phyloP scores from a whole-genome alignment of 2,113 vertebrate species.

The Trematocara stigmaticum region DNA sequence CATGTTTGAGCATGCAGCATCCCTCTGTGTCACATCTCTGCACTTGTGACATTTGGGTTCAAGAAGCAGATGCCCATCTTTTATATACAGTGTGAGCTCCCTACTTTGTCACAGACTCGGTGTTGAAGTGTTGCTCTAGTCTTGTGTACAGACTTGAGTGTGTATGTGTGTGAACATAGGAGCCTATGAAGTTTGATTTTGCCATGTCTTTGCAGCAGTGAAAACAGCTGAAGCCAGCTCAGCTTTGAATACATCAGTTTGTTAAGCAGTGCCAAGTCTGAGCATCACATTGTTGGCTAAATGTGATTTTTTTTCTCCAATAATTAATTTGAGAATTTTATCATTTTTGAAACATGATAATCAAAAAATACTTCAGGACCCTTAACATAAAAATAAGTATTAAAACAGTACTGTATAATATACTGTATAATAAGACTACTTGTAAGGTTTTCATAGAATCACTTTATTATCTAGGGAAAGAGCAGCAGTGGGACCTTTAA shows the following conservation, averaged over 20 bases:
- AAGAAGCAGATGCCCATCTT: neutral
- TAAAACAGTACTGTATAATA: neutral
- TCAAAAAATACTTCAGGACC: neutral
- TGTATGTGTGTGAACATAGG: neutral
- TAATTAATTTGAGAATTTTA: neutral
- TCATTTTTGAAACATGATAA: neutral
- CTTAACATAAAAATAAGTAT: neutral
- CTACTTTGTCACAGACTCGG: neutral
- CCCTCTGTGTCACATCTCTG: neutral
- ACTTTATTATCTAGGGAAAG: neutral
- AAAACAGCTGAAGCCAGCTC: neutral
- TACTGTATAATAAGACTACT: neutral
- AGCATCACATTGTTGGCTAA: neutral
- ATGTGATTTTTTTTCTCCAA: neutral
- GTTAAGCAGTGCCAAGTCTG: neutral
- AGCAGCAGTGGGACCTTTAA: neutral
- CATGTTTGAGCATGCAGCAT: neutral
- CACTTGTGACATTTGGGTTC: neutral
- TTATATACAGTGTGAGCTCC: neutral
- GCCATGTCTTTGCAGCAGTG: neutral
- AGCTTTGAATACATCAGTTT: neutral
- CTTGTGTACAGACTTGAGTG: neutral
- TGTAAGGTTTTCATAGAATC: neutral
- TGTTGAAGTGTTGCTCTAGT: neutral
- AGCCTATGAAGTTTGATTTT: neutral